Conservation (phyloP, 2,888 invertebrate genomes). For the Lepidonotus clava region DNA sequence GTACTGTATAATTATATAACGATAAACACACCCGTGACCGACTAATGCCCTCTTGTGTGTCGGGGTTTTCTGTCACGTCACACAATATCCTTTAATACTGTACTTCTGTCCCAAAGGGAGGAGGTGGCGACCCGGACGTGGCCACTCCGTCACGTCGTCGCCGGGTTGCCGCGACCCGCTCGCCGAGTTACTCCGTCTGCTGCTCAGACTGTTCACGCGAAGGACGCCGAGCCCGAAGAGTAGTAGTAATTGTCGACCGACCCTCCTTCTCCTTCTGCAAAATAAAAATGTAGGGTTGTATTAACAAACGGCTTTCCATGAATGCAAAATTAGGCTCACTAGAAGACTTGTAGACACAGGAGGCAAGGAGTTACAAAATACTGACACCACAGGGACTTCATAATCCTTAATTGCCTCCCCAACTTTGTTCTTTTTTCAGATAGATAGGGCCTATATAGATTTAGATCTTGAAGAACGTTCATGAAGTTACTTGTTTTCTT, state of each 20-base stretch:
- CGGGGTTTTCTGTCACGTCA: background rate
- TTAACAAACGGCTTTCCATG: too few relatives aligned
- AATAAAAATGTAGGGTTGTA: too few relatives aligned
- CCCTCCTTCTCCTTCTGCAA: conserved; percentile 30
- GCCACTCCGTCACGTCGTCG: background rate
- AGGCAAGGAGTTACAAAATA: too few relatives aligned
- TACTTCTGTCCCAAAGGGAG: background rate
- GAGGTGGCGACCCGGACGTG: too few relatives aligned
- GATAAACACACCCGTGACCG: conserved; percentile 32
- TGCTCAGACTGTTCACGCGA: background rate
- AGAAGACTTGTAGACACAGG: too few relatives aligned
- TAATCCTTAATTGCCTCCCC: too few relatives aligned
- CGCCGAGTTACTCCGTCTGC: background rate
- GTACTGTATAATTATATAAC: background rate
- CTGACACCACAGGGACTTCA: too few relatives aligned
- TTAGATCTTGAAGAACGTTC: too few relatives aligned
- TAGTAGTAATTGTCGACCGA: conserved; percentile 40
- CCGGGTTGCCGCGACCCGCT: background rate
- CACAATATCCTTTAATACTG: background rate
- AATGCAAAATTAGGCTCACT: too few relatives aligned
- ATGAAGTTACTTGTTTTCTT: too few relatives aligned
- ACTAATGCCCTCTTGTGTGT: conserved; percentile 8
- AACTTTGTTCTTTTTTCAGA: too few relatives aligned
- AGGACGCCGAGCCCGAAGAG: conserved; percentile 39
- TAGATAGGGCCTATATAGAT: too few relatives aligned